These are phyloP conservation scores for human (Homo sapiens) DNA, from an alignment of 2,113 vertebrate genomes.

Conservation along the genomic window GRCh38 chrX:68386501-68387000, in stretches of 20 bases:
- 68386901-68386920: not conserved
- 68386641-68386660: conserved; percentile 51
- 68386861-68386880: not conserved
- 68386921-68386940: not conserved
- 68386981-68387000: not conserved
- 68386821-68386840: not conserved
- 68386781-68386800: not conserved
- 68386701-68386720: conserved; percentile 45
- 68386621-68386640: conserved; percentile 66
- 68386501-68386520: conserved; percentile 46
- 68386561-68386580: conserved; percentile 28
- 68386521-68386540: conserved; percentile 1
- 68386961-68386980: not conserved
- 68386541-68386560: conserved; percentile 63
- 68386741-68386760: conserved; percentile 15
- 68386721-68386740: not conserved
- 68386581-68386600: conserved; percentile 36
- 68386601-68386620: conserved; percentile 48
- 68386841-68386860: not conserved
- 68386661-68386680: conserved; percentile 40
- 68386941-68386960: not conserved
- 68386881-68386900: conserved; percentile 37
- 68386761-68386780: not conserved
- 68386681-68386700: conserved; percentile 60
- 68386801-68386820: not conserved